Percentiles rank a stretch among this genome's conserved stretches.
phyloP scores from a whole-genome alignment of 2,113 vertebrate genomes.

The Syngnathoides biaculeatus region DNA sequence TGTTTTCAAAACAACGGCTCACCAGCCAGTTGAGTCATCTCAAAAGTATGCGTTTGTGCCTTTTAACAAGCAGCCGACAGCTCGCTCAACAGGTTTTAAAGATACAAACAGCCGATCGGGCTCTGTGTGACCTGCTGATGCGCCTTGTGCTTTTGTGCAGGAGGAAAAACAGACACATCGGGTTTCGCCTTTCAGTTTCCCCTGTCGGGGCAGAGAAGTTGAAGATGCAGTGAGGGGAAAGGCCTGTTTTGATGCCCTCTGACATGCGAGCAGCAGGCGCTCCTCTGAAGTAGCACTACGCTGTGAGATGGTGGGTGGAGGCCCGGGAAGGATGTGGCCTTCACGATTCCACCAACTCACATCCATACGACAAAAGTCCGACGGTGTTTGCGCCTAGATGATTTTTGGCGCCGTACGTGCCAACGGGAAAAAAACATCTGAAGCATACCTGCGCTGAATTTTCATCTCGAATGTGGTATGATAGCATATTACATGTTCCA shows the following conservation, averaged over 20 bases:
- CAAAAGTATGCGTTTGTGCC: conserved; percentile 21
- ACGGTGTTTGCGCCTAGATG: conserved; percentile 3
- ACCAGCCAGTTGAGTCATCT: neutral
- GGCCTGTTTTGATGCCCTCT: conserved; percentile 48
- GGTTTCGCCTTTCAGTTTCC: conserved; percentile 44
- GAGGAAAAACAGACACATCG: conserved; percentile 44
- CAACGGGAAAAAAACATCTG: conserved; percentile 4
- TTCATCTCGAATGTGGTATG: neutral
- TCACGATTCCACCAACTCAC: conserved; percentile 46
- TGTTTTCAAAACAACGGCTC: conserved; percentile 4
- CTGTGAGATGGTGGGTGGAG: conserved; percentile 39
- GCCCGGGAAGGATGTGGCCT: conserved; percentile 5
- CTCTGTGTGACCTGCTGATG: neutral
- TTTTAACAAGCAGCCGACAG: conserved; percentile 15
- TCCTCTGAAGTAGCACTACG: conserved; percentile 65
- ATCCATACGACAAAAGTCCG: conserved; percentile 33
- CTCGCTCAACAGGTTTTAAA: conserved; percentile 34
- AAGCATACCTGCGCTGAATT: neutral
- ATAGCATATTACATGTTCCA: too few species aligned
- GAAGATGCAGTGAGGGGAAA: conserved; percentile 11
- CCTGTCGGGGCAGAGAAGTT: neutral
- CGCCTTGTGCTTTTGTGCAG: conserved; percentile 46
- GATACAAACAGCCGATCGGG: conserved; percentile 5
- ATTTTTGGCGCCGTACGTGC: conserved; percentile 10
- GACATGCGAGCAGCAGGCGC: conserved; percentile 43